Evolutionary conservation across 1,140 invertebrate species (phyloP).

Genomic region (Marisa cornuarietis): DNA sequence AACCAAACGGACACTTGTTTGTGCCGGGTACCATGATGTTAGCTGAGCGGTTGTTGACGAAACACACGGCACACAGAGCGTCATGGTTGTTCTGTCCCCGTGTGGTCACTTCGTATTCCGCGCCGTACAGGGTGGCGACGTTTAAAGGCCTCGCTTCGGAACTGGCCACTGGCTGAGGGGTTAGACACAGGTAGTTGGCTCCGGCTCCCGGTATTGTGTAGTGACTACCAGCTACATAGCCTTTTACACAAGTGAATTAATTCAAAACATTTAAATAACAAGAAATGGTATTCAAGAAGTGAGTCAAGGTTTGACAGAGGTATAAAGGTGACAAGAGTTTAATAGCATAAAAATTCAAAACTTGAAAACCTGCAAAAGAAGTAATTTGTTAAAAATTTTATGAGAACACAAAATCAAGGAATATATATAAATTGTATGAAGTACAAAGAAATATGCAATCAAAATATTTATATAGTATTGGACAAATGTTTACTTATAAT

Average conservation of each 20-base stretch:
- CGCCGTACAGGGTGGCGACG: conserved; percentile 2
- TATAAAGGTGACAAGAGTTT: too few relatives aligned
- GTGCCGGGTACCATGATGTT: conserved; percentile 46
- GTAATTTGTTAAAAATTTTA: too few relatives aligned
- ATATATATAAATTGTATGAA: too few relatives aligned
- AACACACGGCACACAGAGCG: conserved; percentile 9
- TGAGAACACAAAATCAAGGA: too few relatives aligned
- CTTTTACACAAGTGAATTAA: background rate
- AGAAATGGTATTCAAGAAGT: too few relatives aligned
- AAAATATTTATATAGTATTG: too few relatives aligned
- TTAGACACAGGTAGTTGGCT: conserved; percentile 10
- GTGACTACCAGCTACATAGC: background rate
- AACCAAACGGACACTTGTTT: conserved; percentile 38
- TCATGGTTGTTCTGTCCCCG: background rate
- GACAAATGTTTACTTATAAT: too few relatives aligned
- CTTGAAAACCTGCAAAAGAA: too few relatives aligned
- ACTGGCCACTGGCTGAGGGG: background rate
- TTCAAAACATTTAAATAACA: too few relatives aligned
- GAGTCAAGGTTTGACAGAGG: too few relatives aligned
- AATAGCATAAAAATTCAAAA: too few relatives aligned
- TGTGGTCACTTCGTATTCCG: conserved; percentile 1
- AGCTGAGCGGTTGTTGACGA: background rate
- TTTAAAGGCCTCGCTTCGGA: background rate
- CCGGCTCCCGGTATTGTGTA: background rate
- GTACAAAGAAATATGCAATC: too few relatives aligned